Conservation (phyloP, 2,797 vertebrate genomes). For the Babyrousa celebensis region DNA sequence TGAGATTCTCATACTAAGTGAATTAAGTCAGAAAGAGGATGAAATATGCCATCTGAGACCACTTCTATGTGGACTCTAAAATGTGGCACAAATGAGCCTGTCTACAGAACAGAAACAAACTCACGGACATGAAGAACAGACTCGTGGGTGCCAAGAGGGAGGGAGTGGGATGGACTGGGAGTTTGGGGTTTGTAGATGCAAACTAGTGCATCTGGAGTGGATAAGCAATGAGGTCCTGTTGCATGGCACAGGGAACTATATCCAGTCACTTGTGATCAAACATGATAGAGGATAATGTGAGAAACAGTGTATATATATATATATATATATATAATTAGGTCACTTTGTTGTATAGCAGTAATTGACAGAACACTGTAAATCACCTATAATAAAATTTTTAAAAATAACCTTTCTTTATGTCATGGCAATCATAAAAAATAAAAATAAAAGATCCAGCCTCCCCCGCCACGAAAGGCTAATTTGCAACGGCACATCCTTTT, state of each 20-base stretch:
- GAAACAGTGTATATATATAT: background rate
- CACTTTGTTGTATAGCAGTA: background rate
- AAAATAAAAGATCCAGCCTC: background rate
- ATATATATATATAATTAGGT: too few relatives aligned
- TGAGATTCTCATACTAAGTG: background rate
- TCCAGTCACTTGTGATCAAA: background rate
- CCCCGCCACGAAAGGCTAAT: rapidly evolving
- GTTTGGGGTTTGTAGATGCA: background rate
- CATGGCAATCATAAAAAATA: too few relatives aligned
- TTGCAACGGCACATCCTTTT: rapidly evolving
- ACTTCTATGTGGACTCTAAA: background rate
- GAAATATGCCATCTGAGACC: background rate
- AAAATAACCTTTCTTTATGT: too few relatives aligned
- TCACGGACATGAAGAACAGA: background rate
- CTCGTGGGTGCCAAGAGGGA: background rate
- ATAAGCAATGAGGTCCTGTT: background rate
- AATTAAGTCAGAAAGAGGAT: background rate
- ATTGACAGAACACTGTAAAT: background rate
- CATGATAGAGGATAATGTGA: too few relatives aligned
- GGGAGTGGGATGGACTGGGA: background rate
- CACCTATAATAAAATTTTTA: background rate
- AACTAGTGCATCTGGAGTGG: rapidly evolving
- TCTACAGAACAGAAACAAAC: background rate
- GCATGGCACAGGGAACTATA: rapidly evolving
- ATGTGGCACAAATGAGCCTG: background rate